Evolutionary conservation across 2,888 invertebrate genomes (phyloP).

Genomic region (Tuta absoluta): DNA sequence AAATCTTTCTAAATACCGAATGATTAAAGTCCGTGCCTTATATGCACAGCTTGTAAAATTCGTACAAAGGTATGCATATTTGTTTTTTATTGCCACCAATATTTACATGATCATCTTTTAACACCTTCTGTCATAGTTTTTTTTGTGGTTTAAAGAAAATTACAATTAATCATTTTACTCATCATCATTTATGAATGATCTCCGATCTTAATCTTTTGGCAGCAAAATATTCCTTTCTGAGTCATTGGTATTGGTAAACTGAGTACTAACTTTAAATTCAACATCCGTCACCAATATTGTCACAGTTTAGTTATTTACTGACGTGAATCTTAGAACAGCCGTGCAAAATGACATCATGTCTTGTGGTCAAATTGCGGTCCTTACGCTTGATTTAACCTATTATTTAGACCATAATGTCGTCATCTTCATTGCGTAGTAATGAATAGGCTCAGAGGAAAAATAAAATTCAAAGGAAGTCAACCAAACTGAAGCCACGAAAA

Average conservation of each 20-base stretch:
- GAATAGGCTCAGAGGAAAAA: too few relatives aligned
- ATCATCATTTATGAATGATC: constrained; percentile 9
- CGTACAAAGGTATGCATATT: not conserved
- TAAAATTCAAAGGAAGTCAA: too few relatives aligned
- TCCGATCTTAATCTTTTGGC: not conserved
- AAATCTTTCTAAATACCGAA: constrained; percentile 3
- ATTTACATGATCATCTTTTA: not conserved
- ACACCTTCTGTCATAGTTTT: not conserved
- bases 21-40: constrained; percentile 8
- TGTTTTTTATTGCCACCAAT: not conserved
- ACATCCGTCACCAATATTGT: constrained; percentile 41
- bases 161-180: not conserved
- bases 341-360: constrained; percentile 58
- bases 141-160: constrained; percentile 4
- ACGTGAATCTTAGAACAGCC: constrained; percentile 48
- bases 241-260: not conserved
- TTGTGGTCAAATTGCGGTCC: constrained; percentile 42
- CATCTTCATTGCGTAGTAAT: constrained; percentile 29
- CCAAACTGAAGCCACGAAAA: too few relatives aligned
- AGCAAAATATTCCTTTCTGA: constrained; percentile 8
- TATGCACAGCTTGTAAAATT: constrained; percentile 4
- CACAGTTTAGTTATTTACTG: constrained; percentile 60
- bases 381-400: constrained; percentile 33
- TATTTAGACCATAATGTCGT: constrained; percentile 34
- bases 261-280: constrained; percentile 19